A percentile compares a stretch with the other conserved stretches of the same genome.
Evolutionary conservation across 2,888 invertebrate species (phyloP).

Genomic region (Ditylenchus weischeri): DNA sequence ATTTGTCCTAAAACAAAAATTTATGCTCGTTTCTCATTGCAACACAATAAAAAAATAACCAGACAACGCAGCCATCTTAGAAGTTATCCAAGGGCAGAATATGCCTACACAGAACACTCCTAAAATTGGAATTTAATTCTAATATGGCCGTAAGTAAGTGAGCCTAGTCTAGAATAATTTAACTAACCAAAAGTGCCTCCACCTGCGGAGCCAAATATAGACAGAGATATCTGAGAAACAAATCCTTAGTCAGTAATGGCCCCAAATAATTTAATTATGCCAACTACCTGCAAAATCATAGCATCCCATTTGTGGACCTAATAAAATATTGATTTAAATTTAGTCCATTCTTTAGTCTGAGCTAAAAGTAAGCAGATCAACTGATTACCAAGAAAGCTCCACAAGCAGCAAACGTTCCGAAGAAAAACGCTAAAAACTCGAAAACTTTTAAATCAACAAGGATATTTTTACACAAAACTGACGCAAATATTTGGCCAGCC

Average conservation of each 20-base stretch:
- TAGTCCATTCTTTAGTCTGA: no score
- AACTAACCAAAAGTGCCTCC: slow-evolving; percentile 46
- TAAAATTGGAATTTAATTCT: not conserved
- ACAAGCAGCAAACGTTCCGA: slow-evolving; percentile 30
- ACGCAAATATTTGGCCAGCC: slow-evolving; percentile 4
- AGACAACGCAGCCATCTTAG: slow-evolving; percentile 68
- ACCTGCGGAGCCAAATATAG: slow-evolving; percentile 53
- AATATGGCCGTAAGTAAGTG: no score
- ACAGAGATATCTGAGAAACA: slow-evolving; percentile 42
- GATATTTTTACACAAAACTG: not conserved
- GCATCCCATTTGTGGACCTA: slow-evolving; percentile 29
- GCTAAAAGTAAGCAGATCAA: no score
- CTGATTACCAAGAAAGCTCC: slow-evolving; percentile 16
- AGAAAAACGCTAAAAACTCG: slow-evolving; percentile 31
- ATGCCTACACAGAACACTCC: slow-evolving; percentile 46
- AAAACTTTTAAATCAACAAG: not conserved
- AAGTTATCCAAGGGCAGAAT: slow-evolving; percentile 45
- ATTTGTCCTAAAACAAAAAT: slow-evolving; percentile 64
- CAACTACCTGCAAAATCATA: slow-evolving; percentile 32
- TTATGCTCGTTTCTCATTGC: no score
- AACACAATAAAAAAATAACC: no score
- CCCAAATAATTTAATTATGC: slow-evolving; percentile 11
- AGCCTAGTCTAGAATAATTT: not conserved
- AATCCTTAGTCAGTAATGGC: no score
- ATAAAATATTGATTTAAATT: no score